phyloP scores from a whole-genome alignment of 1,140 invertebrate species.

The Octopus bimaculoides region DNA sequence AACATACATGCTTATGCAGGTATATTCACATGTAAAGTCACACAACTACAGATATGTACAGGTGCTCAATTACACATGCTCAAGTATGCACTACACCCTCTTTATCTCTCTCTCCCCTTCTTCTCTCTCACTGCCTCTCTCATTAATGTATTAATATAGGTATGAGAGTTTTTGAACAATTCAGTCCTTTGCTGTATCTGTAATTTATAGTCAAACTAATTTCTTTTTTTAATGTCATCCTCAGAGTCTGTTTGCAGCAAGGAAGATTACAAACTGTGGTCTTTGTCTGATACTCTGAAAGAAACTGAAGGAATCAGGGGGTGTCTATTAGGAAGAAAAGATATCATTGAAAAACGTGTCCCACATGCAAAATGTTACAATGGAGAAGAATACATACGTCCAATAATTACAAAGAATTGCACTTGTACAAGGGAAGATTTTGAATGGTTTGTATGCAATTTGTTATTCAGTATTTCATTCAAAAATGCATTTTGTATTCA shows the following conservation, averaged over 20 bases:
- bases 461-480: no score
- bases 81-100: no score
- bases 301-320: constrained; percentile 31
- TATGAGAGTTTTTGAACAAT: no score
- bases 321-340: constrained; percentile 76
- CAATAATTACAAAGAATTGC: constrained; percentile 70
- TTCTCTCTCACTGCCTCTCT: neutral
- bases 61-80: no score
- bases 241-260: constrained; percentile 63
- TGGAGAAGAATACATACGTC: constrained; percentile 72
- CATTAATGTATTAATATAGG: neutral
- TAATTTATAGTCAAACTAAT: neutral
- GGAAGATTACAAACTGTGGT: constrained; percentile 85
- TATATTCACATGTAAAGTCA: no score
- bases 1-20: no score
- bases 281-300: constrained; percentile 55
- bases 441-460: constrained; percentile 67
- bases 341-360: constrained; percentile 72
- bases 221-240: constrained; percentile 10
- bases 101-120: neutral
- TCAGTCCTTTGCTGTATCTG: no score
- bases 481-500: no score
- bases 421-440: constrained; percentile 77
- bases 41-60: no score
- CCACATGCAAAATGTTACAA: constrained; percentile 76